Conservation (phyloP, 1,140 invertebrate species). For the Zaprionus lachaisei region DNA sequence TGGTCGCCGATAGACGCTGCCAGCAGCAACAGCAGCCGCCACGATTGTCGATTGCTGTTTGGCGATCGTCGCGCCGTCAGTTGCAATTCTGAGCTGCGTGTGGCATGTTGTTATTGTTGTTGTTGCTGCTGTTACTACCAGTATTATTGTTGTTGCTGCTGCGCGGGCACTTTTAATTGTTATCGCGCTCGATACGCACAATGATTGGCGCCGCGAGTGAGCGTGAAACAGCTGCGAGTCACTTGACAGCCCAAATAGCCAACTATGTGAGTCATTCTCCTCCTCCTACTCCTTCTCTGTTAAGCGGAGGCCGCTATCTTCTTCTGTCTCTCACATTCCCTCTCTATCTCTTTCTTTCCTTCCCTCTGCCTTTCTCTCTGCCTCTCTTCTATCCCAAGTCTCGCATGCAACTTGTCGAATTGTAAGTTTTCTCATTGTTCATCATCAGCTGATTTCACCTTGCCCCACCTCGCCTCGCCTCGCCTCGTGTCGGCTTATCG, state of each 20-base stretch:
- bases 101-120: constrained; percentile 70
- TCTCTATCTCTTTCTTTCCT: neutral
- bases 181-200: constrained; percentile 47
- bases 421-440: constrained; percentile 24
- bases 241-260: constrained; percentile 74
- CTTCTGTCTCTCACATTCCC: neutral
- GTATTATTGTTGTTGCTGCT: constrained; percentile 36
- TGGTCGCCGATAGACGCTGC: neutral
- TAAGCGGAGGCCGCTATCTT: too few species aligned
- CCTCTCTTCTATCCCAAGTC: neutral
- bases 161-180: constrained; percentile 45
- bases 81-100: constrained; percentile 65
- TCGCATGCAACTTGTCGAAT: constrained; percentile 20
- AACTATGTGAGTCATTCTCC: constrained; percentile 63
- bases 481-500: constrained; percentile 28
- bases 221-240: constrained; percentile 42
- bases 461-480: neutral
- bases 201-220: constrained; percentile 46
- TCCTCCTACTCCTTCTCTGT: too few species aligned
- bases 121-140: neutral
- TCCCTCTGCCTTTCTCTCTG: neutral
- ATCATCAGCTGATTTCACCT: constrained; percentile 27
- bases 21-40: neutral
- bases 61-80: constrained; percentile 36
- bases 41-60: neutral